phyloP scores from a whole-genome alignment of 2,888 invertebrate species.

The Frankliniella fusca region DNA sequence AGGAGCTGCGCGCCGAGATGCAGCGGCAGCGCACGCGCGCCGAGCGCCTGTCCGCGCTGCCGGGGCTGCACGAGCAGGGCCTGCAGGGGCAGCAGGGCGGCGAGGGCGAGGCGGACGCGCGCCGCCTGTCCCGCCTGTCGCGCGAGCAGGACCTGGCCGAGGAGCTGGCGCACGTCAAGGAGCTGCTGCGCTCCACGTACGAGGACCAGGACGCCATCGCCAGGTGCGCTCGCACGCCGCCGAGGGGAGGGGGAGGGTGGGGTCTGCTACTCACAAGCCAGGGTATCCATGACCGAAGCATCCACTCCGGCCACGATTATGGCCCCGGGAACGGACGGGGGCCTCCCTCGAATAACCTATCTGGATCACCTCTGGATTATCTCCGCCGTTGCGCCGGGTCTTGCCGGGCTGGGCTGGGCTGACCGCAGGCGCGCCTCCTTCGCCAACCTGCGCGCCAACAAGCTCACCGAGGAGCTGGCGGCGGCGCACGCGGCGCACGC shows the following conservation, averaged over 20 bases:
- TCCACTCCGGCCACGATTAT: too few relatives aligned
- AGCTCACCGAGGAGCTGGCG: slow-evolving; percentile 9
- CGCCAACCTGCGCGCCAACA: slow-evolving; percentile 7
- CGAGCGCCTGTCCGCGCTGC: slow-evolving; percentile 10
- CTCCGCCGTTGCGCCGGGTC: too few relatives aligned
- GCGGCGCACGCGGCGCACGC: neutral
- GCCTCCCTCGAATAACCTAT: too few relatives aligned
- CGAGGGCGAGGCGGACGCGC: neutral
- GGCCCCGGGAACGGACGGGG: too few relatives aligned
- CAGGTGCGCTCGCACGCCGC: neutral
- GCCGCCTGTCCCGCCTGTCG: neutral
- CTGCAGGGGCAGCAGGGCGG: neutral
- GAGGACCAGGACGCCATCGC: neutral
- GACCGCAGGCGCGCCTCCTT: neutral
- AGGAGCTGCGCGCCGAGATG: slow-evolving; percentile 13
- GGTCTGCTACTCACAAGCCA: too few relatives aligned
- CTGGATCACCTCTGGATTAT: too few relatives aligned
- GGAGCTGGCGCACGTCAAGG: neutral
- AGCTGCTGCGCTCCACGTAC: slow-evolving; percentile 3
- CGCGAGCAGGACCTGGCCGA: slow-evolving; percentile 14
- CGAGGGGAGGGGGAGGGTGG: too few relatives aligned
- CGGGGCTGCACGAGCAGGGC: neutral
- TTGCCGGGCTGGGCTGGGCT: too few relatives aligned
- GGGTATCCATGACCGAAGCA: neutral
- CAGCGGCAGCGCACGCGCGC: neutral